Base-by-base conservation (phyloP, 2,888 invertebrate species). In the Sepiola atlantica region DNA sequence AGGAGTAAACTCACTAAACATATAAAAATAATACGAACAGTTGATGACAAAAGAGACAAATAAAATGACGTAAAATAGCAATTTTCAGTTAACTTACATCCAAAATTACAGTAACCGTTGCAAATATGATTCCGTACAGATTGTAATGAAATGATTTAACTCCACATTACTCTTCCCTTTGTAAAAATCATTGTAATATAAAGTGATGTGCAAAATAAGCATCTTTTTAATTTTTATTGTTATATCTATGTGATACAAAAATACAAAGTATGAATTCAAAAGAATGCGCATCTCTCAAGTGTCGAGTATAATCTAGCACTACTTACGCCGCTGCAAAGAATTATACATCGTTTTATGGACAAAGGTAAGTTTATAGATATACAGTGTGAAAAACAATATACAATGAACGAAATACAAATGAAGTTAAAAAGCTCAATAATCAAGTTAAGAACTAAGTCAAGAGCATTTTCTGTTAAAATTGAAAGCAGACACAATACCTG, bases 401-500 rank as follows among this genome's bases (percentile, higher is more conserved):
- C 10, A 77, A 77, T 20, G 28, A n/a, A 32, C 4, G 0, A 77
- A n/a, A 77, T 77, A n/a, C 14, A 77, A 77, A 77, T 77, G 14
- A 77, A 77, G 0, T 77, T 14, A 32, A 14, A 12, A 14, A n/a
- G 16, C 77, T 32, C 18, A 77, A 14, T 32, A 77, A 77, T 61
- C n/a, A 57, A 57, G 0, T n/a, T 77, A 77, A 77, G n/a, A 12
- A 32, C 4, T n/a, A 77, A 77, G 18, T 32, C 16, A 77, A 77
- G 18, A n/a, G 32, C n/a, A 77, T 77, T 77, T n/a, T 77, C 16
- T 18, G 14, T 77, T 14, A n/a, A 77, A 77, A 77, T n/a, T 16
- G 77, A 77, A 77, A 77, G 77, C 77, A 77, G 77, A 77, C n/a
- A 77, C n/a, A 77, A 77, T 77, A 77, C 77, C 77, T 77, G 77